A percentile compares a stretch with the other conserved stretches of the same genome.
phyloP scores from a whole-genome alignment of 2,888 invertebrate genomes.

The Nephrotoma flavescens region DNA sequence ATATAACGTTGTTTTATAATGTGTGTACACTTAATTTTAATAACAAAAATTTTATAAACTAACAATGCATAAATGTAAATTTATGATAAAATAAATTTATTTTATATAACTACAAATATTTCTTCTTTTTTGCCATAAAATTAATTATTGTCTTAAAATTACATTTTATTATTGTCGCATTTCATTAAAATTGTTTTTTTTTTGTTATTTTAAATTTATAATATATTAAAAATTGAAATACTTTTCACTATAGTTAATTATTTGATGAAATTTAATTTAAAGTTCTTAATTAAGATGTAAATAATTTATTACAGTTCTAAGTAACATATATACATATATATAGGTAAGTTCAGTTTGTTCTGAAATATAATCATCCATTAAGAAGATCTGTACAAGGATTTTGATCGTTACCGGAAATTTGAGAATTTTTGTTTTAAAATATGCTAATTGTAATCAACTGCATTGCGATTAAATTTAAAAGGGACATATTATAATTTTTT shows the following conservation, averaged over 20 bases:
- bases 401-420: too few relatives aligned
- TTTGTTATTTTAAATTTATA: background rate
- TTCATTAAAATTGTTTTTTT: background rate
- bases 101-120: background rate
- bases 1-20: background rate
- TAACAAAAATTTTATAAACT: background rate
- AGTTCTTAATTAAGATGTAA: background rate
- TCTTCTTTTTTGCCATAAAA: background rate
- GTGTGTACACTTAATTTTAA: background rate
- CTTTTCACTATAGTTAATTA: background rate
- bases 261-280: background rate
- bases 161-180: background rate
- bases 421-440: background rate
- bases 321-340: background rate
- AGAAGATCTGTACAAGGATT: too few relatives aligned
- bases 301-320: background rate
- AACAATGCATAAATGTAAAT: background rate
- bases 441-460: background rate
- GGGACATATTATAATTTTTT: background rate
- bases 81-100: background rate
- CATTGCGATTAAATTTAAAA: background rate
- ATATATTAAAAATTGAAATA: background rate
- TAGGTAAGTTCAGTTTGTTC: too few relatives aligned
- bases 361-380: too few relatives aligned
- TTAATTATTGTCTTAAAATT: background rate